Base-by-base conservation (phyloP, 2,113 vertebrate species). In the Stegostoma tigrinum region DNA sequence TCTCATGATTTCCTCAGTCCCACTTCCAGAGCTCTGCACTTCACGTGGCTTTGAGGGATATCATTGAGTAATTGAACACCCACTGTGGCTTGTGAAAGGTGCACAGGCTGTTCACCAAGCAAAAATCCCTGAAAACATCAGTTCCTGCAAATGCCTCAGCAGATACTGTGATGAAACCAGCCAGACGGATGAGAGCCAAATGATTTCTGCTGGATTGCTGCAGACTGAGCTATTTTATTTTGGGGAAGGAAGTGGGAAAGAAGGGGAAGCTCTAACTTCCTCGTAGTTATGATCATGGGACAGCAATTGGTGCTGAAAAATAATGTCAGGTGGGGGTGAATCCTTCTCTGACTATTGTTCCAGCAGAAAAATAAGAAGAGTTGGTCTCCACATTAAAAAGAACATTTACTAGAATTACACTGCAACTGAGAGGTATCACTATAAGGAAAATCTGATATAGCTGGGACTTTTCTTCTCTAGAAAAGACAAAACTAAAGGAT, bases 171-270 rank as follows among this genome's bases (percentile, higher is more conserved):
- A 90, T 23, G 0, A 70, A 34, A 70, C 45, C 67, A 3, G 93
- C 93, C 93, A 94, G 38, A 94, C 91, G 68, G 93, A 94, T 94
- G 93, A n/a, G 2, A 94, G 93, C 93, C 93, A 67, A 38, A 70
- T 94, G 38, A 94, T 38, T 70, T 42, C 66, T 27, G 66, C 38
- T 70, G 61, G 64, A 24, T 15, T 48, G 64, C 68, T 38, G 67
- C 21, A 48, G 23, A 23, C 38, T 68, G n/a, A 68, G 38, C 61
- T 70, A 38, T 70, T 70, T 94, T 70, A 24, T 42, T 48, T 17
- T 64, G 27, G 30, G 52, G 10, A n/a, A n/a, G 30, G 27, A 14
- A 17, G 30, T 8, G 55, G 52, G 14, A 90, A 12, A 61, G 30
- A 90, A 61, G 87, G 24, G 86, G 12, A 89, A 89, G 30, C n/a